Evolutionary conservation across 1,140 invertebrate genomes (phyloP), one percentile per base, ranked within the genome.

Genomic region (Plectus sambesii): DNA sequence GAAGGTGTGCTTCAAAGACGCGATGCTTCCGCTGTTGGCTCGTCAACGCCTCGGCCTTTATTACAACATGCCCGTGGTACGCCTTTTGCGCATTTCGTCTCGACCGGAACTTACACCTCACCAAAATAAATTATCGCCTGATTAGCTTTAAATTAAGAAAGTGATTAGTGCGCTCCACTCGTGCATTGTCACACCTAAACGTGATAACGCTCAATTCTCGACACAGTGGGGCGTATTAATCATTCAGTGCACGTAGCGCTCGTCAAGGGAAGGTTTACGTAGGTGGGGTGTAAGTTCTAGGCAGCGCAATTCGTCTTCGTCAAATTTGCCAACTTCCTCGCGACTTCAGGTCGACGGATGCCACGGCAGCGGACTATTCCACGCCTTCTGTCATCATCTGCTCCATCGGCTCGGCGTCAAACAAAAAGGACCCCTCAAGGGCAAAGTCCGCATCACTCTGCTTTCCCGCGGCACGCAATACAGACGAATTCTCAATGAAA

Each of bases 21-120:
- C 85, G 30, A 79, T 96, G 0, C 84, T 97, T 68, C 85, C 92
- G 1, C 74, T 97, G 26, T 73, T 94, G 42, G 88, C 92, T n/a
- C 76, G 92, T 62, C 94, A 94, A 87, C 87, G 92, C 61, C 90
- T 85, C 74, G 92, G 92, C 29, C 74, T 98, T 8, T 98, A 83
- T 72, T 98, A 97, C 66, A 97, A 97, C 65, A 97, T 89, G 59
- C 90, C 90, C n/a, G 74, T 98, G 65, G 86, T 90, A 78, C 77
- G 76, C n/a, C n/a, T n/a, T n/a, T n/a, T n/a, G n/a, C n/a, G 33
- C 22, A 15, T 58, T 22, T 53, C 37, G 15, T 50, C 4, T 5
- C 15, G 30, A 2, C 3, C 19, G 8, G 17, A 20, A 53, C n/a
- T n/a, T n/a, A n/a, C n/a, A n/a, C n/a, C n/a, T n/a, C n/a, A n/a